Percentiles rank a stretch among this genome's conserved stretches.
Evolutionary conservation across 2,797 vertebrate species (phyloP).

Genomic region (Gymnothorax javanicus): DNA sequence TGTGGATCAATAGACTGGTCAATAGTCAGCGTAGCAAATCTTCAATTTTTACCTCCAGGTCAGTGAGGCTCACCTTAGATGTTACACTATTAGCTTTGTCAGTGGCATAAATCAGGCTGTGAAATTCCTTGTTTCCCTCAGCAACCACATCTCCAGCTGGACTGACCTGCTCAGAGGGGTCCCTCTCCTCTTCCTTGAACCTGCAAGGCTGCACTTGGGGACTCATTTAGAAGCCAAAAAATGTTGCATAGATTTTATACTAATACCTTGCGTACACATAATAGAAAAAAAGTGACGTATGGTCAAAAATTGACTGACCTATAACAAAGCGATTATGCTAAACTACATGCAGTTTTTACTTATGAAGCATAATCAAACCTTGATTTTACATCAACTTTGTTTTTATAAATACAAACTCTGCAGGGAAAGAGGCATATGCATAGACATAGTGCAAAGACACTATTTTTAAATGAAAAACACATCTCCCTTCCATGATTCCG

Average conservation of each 20-base stretch:
- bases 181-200: slow-evolving; percentile 56
- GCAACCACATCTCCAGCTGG: slow-evolving; percentile 52
- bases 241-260: too few relatives aligned
- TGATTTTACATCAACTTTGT: too few relatives aligned
- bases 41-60: slow-evolving; percentile 27
- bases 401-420: too few relatives aligned
- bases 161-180: slow-evolving; percentile 50
- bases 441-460: neutral
- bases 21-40: neutral
- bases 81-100: slow-evolving; percentile 50
- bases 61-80: slow-evolving; percentile 50
- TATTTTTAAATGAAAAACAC: too few relatives aligned
- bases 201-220: slow-evolving; percentile 36
- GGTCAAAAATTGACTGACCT: too few relatives aligned
- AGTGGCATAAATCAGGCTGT: slow-evolving; percentile 58
- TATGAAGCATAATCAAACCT: too few relatives aligned
- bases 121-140: slow-evolving; percentile 58
- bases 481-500: neutral
- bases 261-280: too few relatives aligned
- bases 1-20: neutral
- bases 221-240: too few relatives aligned
- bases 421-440: neutral
- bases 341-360: too few relatives aligned
- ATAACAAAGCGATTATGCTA: too few relatives aligned
- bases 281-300: too few relatives aligned